Evolutionary conservation across 2,113 vertebrate species (phyloP).

Genomic region (Patagioenas fasciata): DNA sequence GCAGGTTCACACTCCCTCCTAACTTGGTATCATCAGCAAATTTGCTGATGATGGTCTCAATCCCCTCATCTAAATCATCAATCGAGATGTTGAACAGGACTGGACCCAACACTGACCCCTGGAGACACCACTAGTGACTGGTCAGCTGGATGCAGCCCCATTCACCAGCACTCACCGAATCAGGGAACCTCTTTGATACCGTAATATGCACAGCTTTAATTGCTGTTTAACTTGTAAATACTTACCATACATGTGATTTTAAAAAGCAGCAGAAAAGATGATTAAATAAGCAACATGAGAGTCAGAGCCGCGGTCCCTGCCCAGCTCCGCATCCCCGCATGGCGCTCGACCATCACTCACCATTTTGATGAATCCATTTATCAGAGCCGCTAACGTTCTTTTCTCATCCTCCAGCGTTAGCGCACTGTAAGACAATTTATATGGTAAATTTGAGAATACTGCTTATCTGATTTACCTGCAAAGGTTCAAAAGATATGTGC

Average conservation of each 20-base stretch:
- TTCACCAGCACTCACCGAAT: not conserved
- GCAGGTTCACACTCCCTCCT: too few species aligned
- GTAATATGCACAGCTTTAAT: not conserved
- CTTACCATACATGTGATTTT: rapidly evolving
- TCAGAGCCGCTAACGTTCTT: constrained; percentile 85
- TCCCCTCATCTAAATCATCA: too few species aligned
- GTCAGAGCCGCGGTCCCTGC: too few species aligned
- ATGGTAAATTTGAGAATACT: not conserved
- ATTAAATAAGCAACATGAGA: not conserved
- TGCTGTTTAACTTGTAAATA: not conserved
- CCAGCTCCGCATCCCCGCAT: not conserved
- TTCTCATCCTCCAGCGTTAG: constrained; percentile 96
- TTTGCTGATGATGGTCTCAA: too few species aligned
- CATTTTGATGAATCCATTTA: constrained; percentile 96
- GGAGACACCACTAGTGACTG: too few species aligned
- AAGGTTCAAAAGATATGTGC: not conserved
- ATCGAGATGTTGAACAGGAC: too few species aligned
- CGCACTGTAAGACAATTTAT: constrained; percentile 76
- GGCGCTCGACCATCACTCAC: constrained; percentile 72
- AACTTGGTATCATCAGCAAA: too few species aligned
- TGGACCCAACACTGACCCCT: too few species aligned
- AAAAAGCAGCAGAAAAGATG: not conserved
- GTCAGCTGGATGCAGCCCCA: too few species aligned
- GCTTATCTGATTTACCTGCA: not conserved
- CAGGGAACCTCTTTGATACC: not conserved